These are phyloP conservation scores for Chelidonichthys spinosus DNA, from an alignment of 2,797 vertebrate species.

Conservation along the genomic window DNA sequence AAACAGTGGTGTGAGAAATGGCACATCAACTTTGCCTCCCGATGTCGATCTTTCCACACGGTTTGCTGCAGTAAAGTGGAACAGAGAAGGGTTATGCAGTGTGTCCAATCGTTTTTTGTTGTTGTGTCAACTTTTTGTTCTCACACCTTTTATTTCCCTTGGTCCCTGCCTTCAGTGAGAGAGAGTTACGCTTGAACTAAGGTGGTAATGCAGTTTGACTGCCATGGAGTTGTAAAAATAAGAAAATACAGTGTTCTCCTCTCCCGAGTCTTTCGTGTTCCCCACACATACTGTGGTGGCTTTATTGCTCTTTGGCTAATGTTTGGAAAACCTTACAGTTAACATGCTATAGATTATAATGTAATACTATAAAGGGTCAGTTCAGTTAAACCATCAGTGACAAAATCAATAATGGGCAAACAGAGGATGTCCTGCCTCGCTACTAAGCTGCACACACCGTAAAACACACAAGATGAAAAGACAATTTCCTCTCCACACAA, in stretches of 20 bases:
- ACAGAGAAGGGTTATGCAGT: constrained; percentile 8
- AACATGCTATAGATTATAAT: constrained; percentile 14
- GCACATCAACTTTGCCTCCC: constrained; percentile 7
- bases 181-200: constrained; percentile 12
- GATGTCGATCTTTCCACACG: constrained; percentile 36
- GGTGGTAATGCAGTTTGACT: constrained; percentile 26
- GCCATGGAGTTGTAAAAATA: constrained; percentile 20
- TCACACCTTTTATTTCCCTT: constrained; percentile 36
- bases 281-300: constrained; percentile 3
- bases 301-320: constrained; percentile 26
- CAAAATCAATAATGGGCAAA: constrained; percentile 15
- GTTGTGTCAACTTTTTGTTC: constrained; percentile 19
- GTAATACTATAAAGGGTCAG: constrained; percentile 1
- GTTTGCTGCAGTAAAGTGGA: constrained; percentile 30
- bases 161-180: constrained; percentile 12
- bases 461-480: constrained; percentile 22
- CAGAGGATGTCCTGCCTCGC: background rate
- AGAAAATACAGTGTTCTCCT: constrained; percentile 2
- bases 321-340: constrained; percentile 14
- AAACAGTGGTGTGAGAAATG: constrained; percentile 31
- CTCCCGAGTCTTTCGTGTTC: background rate
- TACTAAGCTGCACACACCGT: background rate
- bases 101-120: constrained; percentile 12
- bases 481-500: background rate
- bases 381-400: constrained; percentile 14